Evolutionary conservation across 2,113 vertebrate genomes (phyloP), one percentile per base, ranked within the genome.

Genomic region (Oplegnathus fasciatus): DNA sequence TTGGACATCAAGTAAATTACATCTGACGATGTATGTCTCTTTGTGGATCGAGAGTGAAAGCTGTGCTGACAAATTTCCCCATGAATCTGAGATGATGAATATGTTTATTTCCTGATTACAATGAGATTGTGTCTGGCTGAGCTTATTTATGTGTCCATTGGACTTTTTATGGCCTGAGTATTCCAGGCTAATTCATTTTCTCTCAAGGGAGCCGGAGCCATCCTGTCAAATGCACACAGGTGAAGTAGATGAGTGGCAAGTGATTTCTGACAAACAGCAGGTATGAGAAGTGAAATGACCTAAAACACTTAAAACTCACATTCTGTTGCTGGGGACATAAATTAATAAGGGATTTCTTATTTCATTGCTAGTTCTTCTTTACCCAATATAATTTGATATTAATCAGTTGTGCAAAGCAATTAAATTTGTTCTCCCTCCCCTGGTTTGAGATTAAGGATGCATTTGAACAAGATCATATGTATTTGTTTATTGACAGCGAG

Each of bases 31-130:
- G 48, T 62, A 52, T 62, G 61, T 73, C 67, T 74, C 57, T 84
- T 65, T 90, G 67, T 54, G 78, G 40, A 83, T 80, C 2, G 14
- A 71, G 22, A 52, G 46, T 22, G 22, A 79, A 82, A 83, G 71
- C 22, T 26, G 30, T 20, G 44, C 50, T 65, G 78, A 78, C 54
- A 79, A 78, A 84, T 74, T 22, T 74, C 50, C 46, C 62, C 11
- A 11, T 71, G 80, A 75, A 84, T 76, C 70, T 66, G 48, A 50
- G 37, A 91, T 89, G 87, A 94, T 92, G 69, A 81, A 89, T 85
- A 76, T 83, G 72, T 86, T 84, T 87, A 79, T 84, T 87, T 86
- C 30, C 75, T 91, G 84, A 92, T 92, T 75, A 72, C 80, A 82
- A 80, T 14, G 55, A 74, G 40, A 78, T 73, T 73, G 50, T 74